Base-by-base conservation (phyloP, 1,140 invertebrate genomes). In the Achroia grisella region DNA sequence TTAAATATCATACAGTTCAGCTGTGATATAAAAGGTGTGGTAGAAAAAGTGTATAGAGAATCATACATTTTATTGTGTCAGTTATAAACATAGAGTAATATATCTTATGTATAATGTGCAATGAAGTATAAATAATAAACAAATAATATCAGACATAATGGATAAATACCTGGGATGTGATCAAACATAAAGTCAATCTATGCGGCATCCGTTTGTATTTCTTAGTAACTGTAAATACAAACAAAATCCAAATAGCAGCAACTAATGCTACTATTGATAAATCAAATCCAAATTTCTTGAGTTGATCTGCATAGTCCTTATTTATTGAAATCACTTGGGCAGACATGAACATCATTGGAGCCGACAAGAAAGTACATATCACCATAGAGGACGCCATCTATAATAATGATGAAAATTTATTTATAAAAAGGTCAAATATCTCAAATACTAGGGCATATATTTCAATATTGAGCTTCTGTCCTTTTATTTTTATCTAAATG, bases 281-380 rank as follows among this genome's bases (percentile, higher is more conserved):
- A 69, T 97, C 94, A 50, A 96, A 92, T 1, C 93, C 91, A 62
- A 95, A 97, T 10, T 86, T 77, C 67, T 92, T 90, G n/a, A 97
- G 71, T 55, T 96, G 89, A 44, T 89, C 87, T 4, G 94, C 86
- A 80, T 94, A 94, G 71, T 93, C 89, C 54, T 91, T 90, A 40
- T 91, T 92, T 13, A 96, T 87, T 9, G 91, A 90, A 48, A 97
- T 94, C 89, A 98, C 93, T 88, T 96, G 96, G 4, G 96, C 96
- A 0, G 97, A 98, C 29, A 98, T 89, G 73, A 97, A 97, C 93
- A 98, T 98, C 32, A 98, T 84, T 0, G 97, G 97, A 1, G 95
- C 97, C 8, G 96, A 97, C 28, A 98, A 80, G 72, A 98, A 96
- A 0, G 97, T 98, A 52, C 96, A 96, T 2, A 94, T 92, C 3